A percentile compares a stretch with the other conserved stretches of the same genome.
These are phyloP conservation scores for Epinotia bilunana DNA, from an alignment of 2,888 invertebrate species.

Conservation along the genomic window DNA sequence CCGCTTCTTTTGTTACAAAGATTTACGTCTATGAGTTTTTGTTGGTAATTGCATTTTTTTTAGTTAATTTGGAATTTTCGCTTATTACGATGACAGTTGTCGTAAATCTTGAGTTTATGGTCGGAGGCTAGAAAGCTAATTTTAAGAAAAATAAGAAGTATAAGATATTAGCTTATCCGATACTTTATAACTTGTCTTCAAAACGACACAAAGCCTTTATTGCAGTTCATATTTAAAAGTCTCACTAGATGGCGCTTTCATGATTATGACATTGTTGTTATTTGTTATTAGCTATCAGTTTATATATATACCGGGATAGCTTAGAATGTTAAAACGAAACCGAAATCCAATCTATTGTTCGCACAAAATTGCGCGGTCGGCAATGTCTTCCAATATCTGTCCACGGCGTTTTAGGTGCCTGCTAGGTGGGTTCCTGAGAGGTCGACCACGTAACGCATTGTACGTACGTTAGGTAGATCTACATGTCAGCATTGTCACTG, in stretches of 20 bases:
- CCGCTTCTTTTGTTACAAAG: conserved; percentile 73
- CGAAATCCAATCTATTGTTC: too few species aligned
- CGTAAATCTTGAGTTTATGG: conserved; percentile 44
- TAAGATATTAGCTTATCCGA: neutral
- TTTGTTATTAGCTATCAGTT: too few species aligned
- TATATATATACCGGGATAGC: too few species aligned
- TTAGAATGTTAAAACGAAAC: too few species aligned
- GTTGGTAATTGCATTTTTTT: conserved; percentile 57
- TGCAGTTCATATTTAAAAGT: neutral
- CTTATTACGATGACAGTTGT: conserved; percentile 48
- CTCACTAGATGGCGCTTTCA: neutral
- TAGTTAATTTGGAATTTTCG: conserved; percentile 56
- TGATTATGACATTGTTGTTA: neutral
- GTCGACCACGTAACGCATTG: too few species aligned
- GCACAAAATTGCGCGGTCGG: too few species aligned
- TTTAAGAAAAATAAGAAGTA: neutral
- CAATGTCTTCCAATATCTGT: too few species aligned
- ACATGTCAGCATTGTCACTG: too few species aligned
- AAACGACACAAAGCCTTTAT: neutral
- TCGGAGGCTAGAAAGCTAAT: conserved; percentile 19
- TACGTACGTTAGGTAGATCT: too few species aligned
- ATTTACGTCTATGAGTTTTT: conserved; percentile 69
- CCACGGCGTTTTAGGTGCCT: too few species aligned
- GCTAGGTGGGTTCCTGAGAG: too few species aligned
- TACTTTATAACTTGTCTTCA: neutral